Base-by-base conservation (phyloP, 2,113 vertebrate species). In the Bos taurus region DNA sequence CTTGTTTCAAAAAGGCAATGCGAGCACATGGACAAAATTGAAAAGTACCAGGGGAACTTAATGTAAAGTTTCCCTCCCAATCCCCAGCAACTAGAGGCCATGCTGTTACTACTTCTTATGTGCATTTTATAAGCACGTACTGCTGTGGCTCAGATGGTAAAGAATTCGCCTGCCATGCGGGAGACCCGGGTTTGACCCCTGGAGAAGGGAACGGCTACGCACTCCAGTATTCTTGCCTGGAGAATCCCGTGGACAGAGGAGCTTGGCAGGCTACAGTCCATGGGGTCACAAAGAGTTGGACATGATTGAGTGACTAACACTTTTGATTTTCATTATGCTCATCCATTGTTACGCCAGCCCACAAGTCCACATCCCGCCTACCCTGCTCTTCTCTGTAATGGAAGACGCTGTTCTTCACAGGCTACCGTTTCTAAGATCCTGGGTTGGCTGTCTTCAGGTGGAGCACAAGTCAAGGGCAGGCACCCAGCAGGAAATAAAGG, bases 341-440 rank as follows among this genome's bases (percentile, higher is more conserved):
- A 25, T 23, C 12, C 17, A 10, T 11, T 14, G 1, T 30, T 2
- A 2, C 1, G 10, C 48, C 21, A 19, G 21, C 43, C 21, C 2
- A 10, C 11, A 15, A 56, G 28, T 2, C 19, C 11, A 3, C 6
- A 14, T n/a, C 17, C 30, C 0, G 0, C n/a, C 28, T 17, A 3
- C 7, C 7, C 23, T 0, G 1, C 10, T 5, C 26, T 40, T 40
- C 90, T 64, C 3, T 10, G 12, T 16, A 3, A 25, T 19, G 7
- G 2, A 9, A 26, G 71, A 92, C 21, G 28, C 30, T 16, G 8
- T 3, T 19, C 26, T 40, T 71, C 77, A 4, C 36, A 30, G 43
- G 30, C 33, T 16, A 28, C 33, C 5, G 11, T 17, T 78, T 33
- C 64, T n/a, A 36, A 26, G 36, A 36, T 36, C 40, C 56, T 26